Base-by-base conservation (phyloP, 1,140 invertebrate species). In the Neuroterus valhalla region DNA sequence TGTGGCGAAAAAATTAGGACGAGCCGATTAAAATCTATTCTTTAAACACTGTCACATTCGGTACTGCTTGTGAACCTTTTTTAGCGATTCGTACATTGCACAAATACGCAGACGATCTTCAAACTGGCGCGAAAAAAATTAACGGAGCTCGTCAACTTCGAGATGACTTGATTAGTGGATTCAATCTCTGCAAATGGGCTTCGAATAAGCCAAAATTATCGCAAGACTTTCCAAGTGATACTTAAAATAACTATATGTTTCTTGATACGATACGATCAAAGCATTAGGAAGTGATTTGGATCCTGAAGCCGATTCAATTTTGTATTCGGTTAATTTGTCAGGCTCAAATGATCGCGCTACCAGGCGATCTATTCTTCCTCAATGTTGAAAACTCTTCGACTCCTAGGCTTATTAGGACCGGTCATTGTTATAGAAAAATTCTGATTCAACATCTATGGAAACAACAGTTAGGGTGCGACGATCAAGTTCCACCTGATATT, bases 301-400 rank as follows among this genome's bases (percentile, higher is more conserved):
- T 15, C 21, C 72, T 1, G 43, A 50, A 52, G 31, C 5, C 0
- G 72, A 78, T 42, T 14, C 5, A 6, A 21, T 74, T 14, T 10
- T 43, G 1, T 78, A 74, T 15, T 42, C 44, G 11, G 19, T 66
- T 1, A 42, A 71, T 14, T 8, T 4, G 2, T 14, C 45, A 1
- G 44, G 62, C 2, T 1, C 19, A 2, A 21, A 0, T 1, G 11
- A 12, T 1, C 31, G 10, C 15, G 46, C 38, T 2, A 70, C 68
- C 0, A 77, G 77, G 70, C 15, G 72, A 75, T 48, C 31, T 1
- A 68, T 79, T 15, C 17, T 78, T 23, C 70, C 70, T 6, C 5
- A 78, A 52, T 31, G 76, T 43, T 66, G 72, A 2, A 67, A 66
- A 62, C 68, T 78, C 14, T 76, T 70, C 43, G 70, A 78, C 26